Evolutionary conservation across 2,113 vertebrate species (phyloP), one percentile per base, ranked within the genome.

Genomic region (Leucopsar rothschildi): DNA sequence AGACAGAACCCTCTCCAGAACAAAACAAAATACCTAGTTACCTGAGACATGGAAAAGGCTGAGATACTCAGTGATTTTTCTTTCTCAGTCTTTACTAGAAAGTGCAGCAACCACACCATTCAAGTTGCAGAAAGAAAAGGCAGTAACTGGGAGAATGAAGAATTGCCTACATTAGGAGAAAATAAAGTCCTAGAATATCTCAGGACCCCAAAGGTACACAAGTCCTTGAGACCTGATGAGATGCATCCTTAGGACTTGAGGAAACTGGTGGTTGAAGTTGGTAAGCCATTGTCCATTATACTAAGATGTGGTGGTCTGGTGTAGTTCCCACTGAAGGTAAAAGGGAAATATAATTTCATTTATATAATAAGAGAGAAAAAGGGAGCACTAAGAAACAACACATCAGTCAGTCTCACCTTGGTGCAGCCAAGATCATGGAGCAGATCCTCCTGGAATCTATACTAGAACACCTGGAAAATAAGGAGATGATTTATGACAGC

Each of bases 181-280:
- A 20, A 45, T n/a, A 35, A 52, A 53, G 6, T 9, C 53, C 5
- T 20, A 40, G 53, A 55, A 31, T 14, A 23, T 76, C 14, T 69
- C 8, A 31, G 24, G 17, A 60, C 15, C 8, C 7, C 39, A 61
- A 40, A 61, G 29, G 11, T 18, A 14, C 4, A 21, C 20, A 60
- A 45, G 24, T 40, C n/a, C 21, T 61, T 76, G 47, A 55, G 61
- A 40, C 2, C 17, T 47, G 17, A 40, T 40, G 69, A 60, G n/a
- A 25, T 0, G 0, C 35, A 16, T 57, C 42, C 11, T 35, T 42
- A 5, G 2, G 13, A n/a, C n/a, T 47, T 60, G 45, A 75, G 24
- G 20, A n/a, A 82, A 18, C 21, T 22, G 6, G 8, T 25, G 12
- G 9, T 2, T 39, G n/a, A 68, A 68, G 11, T 16, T 40, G 24